Evolutionary conservation across 2,113 vertebrate species (phyloP).

Genomic region (Strix aluco): DNA sequence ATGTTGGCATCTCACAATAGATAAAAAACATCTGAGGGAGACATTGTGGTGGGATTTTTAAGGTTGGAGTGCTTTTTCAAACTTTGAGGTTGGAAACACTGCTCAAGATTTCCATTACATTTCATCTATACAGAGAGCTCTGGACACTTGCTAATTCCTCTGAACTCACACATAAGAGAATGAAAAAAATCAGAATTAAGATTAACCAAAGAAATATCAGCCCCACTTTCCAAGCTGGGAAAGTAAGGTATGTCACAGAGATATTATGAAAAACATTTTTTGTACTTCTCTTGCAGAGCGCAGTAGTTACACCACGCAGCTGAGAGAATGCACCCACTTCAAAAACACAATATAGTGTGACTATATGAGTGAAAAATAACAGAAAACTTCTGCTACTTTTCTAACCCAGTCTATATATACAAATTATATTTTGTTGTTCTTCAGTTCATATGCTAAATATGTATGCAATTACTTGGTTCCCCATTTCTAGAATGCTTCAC

Average conservation of each 20-base stretch:
- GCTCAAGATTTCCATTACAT: background rate
- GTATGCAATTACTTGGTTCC: background rate
- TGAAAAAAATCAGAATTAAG: background rate
- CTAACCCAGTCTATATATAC: background rate
- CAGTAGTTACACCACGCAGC: background rate
- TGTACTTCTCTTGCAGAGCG: background rate
- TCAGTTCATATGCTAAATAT: background rate
- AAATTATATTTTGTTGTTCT: background rate
- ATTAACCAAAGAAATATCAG: background rate
- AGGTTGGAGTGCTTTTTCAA: background rate
- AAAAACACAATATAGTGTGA: background rate
- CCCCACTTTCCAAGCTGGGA: background rate
- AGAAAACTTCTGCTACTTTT: background rate
- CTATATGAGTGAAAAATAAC: background rate
- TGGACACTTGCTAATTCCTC: background rate
- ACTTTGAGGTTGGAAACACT: background rate
- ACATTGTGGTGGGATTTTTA: background rate
- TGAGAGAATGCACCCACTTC: background rate
- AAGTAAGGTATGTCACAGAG: background rate
- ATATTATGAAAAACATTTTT: background rate
- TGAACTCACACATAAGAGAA: background rate
- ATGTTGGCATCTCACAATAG: background rate
- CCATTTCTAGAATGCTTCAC: background rate
- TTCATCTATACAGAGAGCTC: background rate
- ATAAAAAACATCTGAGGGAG: background rate